Evolutionary conservation across 2,888 invertebrate genomes (phyloP).

Genomic region (Acrobasis repandana): DNA sequence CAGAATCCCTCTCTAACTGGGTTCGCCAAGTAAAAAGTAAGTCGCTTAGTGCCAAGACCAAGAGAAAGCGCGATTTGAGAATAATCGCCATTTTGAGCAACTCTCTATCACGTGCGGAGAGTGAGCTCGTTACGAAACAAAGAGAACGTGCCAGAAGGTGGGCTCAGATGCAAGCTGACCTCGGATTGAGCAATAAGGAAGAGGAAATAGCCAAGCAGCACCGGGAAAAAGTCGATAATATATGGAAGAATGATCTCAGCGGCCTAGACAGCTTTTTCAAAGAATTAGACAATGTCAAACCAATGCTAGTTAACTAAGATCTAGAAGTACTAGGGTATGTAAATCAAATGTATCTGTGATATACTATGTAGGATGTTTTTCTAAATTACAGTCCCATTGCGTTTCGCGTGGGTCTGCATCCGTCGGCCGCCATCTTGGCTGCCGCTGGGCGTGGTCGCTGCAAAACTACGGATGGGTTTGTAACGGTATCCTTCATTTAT

Average conservation of each 20-base stretch:
- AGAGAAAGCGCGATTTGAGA: constrained; percentile 83
- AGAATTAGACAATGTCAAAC: constrained; percentile 84
- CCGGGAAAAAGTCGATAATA: constrained; percentile 71
- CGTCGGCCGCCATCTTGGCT: constrained; percentile 83
- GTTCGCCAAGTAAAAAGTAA: constrained; percentile 85
- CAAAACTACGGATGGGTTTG: constrained; percentile 83
- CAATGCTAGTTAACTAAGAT: constrained; percentile 51
- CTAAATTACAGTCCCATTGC: constrained; percentile 83
- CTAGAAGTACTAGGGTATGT: constrained; percentile 60
- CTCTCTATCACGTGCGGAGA: constrained; percentile 83
- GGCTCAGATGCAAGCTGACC: constrained; percentile 80
- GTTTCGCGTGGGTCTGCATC: constrained; percentile 82
- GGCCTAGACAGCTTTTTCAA: constrained; percentile 86
- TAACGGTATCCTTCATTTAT: constrained; percentile 81
- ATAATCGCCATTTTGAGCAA: constrained; percentile 85
- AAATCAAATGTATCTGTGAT: constrained; percentile 74
- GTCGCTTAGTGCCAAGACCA: constrained; percentile 81
- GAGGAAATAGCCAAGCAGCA: constrained; percentile 71
- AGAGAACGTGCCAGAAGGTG: constrained; percentile 84
- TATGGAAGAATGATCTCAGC: constrained; percentile 84
- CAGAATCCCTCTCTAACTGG: constrained; percentile 84
- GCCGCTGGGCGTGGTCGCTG: constrained; percentile 83
- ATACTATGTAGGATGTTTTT: constrained; percentile 80
- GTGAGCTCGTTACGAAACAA: constrained; percentile 84
- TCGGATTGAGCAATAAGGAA: constrained; percentile 72